Evolutionary conservation across 1,140 invertebrate genomes (phyloP).

Genomic region (Camponotus floridanus): DNA sequence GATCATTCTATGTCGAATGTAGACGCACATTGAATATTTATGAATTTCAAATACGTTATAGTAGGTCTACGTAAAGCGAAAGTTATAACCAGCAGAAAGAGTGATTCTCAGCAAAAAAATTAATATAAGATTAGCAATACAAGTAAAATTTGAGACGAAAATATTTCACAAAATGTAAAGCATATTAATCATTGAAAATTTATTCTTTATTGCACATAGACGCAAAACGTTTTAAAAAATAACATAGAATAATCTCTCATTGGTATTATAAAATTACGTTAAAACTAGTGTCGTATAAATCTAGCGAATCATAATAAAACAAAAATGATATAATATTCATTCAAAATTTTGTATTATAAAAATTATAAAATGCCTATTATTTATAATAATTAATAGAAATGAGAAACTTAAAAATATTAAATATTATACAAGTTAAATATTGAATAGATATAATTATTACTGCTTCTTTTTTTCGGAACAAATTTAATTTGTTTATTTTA

Average conservation of each 20-base stretch:
- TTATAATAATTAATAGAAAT: background rate
- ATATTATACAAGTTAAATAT: background rate
- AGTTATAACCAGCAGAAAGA: background rate
- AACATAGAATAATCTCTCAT: background rate
- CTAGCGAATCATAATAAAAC: background rate
- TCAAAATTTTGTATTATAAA: background rate
- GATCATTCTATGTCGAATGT: slow-evolving; percentile 68
- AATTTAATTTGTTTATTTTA: slow-evolving; percentile 5
- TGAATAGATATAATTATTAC: background rate
- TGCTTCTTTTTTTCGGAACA: background rate
- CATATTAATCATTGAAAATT: no score
- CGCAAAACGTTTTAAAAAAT: background rate
- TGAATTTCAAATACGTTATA: slow-evolving; percentile 62
- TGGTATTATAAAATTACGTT: background rate
- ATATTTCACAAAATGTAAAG: background rate
- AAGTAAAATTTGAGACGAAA: background rate
- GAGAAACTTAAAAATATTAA: background rate
- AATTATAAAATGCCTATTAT: background rate
- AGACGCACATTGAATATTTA: slow-evolving; percentile 71
- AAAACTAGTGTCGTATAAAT: background rate
- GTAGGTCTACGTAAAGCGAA: slow-evolving; percentile 8
- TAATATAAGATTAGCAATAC: background rate
- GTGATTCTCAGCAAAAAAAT: background rate
- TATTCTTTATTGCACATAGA: background rate
- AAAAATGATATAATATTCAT: background rate